These are phyloP conservation scores for Acleris cristana DNA, from an alignment of 2,888 invertebrate genomes.

Conservation along the genomic window DNA sequence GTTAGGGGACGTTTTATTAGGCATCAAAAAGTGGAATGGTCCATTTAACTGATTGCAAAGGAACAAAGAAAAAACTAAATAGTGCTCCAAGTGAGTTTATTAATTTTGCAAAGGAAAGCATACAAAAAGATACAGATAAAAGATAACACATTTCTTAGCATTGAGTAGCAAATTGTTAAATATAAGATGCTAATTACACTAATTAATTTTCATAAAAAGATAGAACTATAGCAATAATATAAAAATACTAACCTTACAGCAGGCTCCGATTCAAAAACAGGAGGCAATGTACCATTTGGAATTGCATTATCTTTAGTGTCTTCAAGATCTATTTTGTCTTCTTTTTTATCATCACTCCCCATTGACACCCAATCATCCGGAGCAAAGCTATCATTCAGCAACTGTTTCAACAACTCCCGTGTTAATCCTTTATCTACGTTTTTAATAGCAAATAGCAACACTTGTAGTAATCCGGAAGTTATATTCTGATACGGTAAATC, in stretches of 20 bases:
- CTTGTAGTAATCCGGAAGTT: constrained; percentile 89
- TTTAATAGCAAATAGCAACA: constrained; percentile 84
- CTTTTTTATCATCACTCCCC: constrained; percentile 54
- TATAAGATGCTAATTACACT: too few species aligned
- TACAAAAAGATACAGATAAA: too few species aligned
- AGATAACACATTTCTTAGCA: too few species aligned
- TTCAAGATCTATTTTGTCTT: constrained; percentile 49
- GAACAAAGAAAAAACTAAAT: too few species aligned
- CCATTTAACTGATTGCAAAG: too few species aligned
- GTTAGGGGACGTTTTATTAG: too few species aligned
- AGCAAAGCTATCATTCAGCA: constrained; percentile 86
- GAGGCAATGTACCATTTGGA: constrained; percentile 69
- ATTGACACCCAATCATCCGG: constrained; percentile 66
- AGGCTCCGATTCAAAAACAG: constrained; percentile 86
- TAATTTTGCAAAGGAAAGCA: too few species aligned
- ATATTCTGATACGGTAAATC: constrained; percentile 88
- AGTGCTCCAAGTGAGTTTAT: too few species aligned
- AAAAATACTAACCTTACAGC: constrained; percentile 75
- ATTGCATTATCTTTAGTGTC: constrained; percentile 42
- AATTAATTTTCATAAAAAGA: too few species aligned
- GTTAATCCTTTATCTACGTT: constrained; percentile 83
- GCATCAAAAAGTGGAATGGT: too few species aligned
- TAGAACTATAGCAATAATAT: not conserved
- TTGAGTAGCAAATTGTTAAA: too few species aligned
- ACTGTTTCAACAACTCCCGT: constrained; percentile 82